phyloP scores from a whole-genome alignment of 2,797 vertebrate species.

The Clarias platycephalus region DNA sequence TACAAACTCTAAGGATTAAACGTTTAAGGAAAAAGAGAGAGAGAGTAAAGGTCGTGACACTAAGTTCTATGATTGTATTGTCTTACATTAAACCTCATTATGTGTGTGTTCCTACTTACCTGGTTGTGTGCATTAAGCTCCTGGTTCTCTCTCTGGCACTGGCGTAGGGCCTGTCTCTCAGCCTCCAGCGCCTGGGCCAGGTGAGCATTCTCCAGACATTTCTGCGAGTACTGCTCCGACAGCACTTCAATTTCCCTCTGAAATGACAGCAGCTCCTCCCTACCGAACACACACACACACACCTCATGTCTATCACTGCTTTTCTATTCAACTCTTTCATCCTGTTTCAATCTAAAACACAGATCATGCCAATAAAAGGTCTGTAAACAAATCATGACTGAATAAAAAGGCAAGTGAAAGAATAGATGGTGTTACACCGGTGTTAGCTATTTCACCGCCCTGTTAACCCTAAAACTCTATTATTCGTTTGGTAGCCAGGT shows the following conservation, averaged over 20 bases:
- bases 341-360: conserved; percentile 2
- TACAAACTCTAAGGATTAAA: neutral
- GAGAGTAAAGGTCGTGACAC: neutral
- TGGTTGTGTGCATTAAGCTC: conserved; percentile 85
- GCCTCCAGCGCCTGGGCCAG: conserved; percentile 82
- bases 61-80: neutral
- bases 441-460: conserved; percentile 43
- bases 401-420: conserved; percentile 37
- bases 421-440: conserved; percentile 36
- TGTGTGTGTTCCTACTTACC: conserved; percentile 58
- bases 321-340: neutral
- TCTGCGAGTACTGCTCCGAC: conserved; percentile 84
- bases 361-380: conserved; percentile 13
- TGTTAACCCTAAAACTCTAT: conserved; percentile 16
- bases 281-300: conserved; percentile 54
- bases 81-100: neutral
- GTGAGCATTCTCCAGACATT: conserved; percentile 83
- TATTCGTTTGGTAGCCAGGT: conserved; percentile 41
- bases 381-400: conserved; percentile 36
- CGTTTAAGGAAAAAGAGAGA: neutral
- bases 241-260: conserved; percentile 82
- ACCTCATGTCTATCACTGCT: neutral
- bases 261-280: conserved; percentile 81
- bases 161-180: conserved; percentile 80
- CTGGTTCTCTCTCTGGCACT: conserved; percentile 84